Conservation (phyloP, 2,797 vertebrate genomes). For the Nannoperca australis region DNA sequence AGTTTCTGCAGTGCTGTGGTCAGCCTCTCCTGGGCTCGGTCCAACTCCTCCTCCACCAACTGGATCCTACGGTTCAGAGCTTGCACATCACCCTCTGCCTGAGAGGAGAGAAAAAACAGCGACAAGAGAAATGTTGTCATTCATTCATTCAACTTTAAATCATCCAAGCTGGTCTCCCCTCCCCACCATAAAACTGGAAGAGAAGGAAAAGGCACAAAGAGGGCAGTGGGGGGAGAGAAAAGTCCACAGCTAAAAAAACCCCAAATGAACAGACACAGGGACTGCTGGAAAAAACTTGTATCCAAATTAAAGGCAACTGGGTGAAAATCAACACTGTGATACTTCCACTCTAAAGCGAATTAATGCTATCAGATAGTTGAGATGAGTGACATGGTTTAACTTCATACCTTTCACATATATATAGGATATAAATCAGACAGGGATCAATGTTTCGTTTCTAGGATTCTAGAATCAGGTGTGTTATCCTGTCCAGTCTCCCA, state of each 20-base stretch:
- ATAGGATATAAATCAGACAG: not conserved
- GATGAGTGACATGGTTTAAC: not conserved
- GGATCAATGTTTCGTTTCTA: not conserved
- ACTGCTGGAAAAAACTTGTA: not conserved
- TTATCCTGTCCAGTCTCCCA: not conserved
- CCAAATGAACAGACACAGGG: not conserved
- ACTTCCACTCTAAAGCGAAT: not conserved
- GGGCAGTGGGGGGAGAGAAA: not conserved
- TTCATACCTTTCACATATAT: not conserved
- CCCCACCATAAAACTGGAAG: constrained; percentile 26
- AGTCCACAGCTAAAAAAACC: not conserved
- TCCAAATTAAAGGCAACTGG: not conserved
- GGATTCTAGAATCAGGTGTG: not conserved
- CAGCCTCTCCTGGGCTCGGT: constrained; percentile 96
- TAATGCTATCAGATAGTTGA: not conserved
- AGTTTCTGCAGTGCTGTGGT: constrained; percentile 96
- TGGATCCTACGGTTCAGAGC: constrained; percentile 97
- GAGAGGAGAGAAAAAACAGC: constrained; percentile 13
- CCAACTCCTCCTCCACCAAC: constrained; percentile 98
- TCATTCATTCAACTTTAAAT: constrained; percentile 50
- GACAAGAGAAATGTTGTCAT: constrained; percentile 31
- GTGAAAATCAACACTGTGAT: not conserved
- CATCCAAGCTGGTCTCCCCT: constrained; percentile 2
- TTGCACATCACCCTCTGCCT: constrained; percentile 98
- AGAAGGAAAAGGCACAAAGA: constrained; percentile 18